phyloP scores from a whole-genome alignment of 2,797 vertebrate genomes.

The Clarias fuscus region DNA sequence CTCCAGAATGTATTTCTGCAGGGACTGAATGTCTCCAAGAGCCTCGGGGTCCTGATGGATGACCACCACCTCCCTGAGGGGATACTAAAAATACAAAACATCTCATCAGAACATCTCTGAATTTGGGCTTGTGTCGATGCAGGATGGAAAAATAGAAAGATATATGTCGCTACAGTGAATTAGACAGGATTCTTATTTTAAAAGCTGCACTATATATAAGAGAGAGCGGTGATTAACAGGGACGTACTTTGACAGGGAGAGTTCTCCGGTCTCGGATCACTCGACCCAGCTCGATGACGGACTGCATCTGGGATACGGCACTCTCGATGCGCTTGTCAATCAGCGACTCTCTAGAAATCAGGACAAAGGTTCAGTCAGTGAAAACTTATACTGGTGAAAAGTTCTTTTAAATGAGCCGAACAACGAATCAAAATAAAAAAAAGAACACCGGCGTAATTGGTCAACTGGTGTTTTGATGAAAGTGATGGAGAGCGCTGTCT shows the following conservation, averaged over 20 bases:
- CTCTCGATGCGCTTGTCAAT: slow-evolving; percentile 94
- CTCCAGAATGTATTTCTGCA: slow-evolving; percentile 96
- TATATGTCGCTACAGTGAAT: neutral
- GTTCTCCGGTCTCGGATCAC: slow-evolving; percentile 97
- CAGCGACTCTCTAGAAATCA: slow-evolving; percentile 79
- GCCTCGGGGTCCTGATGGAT: slow-evolving; percentile 93
- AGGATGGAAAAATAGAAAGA: slow-evolving; percentile 11
- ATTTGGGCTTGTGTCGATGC: neutral
- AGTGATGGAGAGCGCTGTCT: neutral
- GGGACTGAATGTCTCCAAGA: slow-evolving; percentile 83
- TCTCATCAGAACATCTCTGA: slow-evolving; percentile 21
- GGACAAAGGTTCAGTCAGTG: slow-evolving; percentile 1
- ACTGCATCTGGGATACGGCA: slow-evolving; percentile 93
- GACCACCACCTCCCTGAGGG: slow-evolving; percentile 93
- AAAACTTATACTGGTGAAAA: neutral
- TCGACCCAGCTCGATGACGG: slow-evolving; percentile 94
- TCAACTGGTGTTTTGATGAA: neutral
- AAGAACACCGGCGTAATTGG: neutral
- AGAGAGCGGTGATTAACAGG: slow-evolving; percentile 7
- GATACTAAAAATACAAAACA: slow-evolving; percentile 79
- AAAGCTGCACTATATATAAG: slow-evolving; percentile 15
- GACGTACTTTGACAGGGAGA: slow-evolving; percentile 89
- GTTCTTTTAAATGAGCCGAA: neutral
- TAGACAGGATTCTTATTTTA: neutral
- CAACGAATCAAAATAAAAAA: neutral